phyloP scores from a whole-genome alignment of 2,888 invertebrate genomes.

The Odontomyia ornata region DNA sequence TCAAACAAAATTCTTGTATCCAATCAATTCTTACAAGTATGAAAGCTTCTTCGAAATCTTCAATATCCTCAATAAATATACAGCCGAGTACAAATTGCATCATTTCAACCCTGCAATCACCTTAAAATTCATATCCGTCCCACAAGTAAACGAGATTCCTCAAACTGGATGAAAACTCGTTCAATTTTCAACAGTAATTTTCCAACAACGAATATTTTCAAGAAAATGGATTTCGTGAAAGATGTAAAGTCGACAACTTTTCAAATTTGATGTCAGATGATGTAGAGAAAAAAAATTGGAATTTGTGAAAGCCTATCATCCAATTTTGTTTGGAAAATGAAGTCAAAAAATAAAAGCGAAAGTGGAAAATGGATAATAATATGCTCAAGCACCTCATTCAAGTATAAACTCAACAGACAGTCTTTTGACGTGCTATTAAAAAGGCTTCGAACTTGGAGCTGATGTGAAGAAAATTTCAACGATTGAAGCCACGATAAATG shows the following conservation, averaged over 20 bases:
- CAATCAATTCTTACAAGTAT: too few species aligned
- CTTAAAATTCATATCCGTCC: too few species aligned
- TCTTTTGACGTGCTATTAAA: not conserved
- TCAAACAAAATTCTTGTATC: too few species aligned
- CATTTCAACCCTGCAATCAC: too few species aligned
- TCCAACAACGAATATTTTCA: too few species aligned
- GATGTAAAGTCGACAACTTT: not conserved
- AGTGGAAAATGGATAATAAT: not conserved
- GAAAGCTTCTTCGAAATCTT: too few species aligned
- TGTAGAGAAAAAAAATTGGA: not conserved
- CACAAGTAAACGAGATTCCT: too few species aligned
- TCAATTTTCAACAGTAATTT: too few species aligned
- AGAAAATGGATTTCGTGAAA: too few species aligned
- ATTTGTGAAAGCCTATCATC: not conserved
- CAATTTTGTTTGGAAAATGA: not conserved
- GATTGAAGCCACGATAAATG: not conserved
- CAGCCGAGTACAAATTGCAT: too few species aligned
- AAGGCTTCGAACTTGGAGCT: not conserved
- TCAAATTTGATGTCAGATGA: not conserved
- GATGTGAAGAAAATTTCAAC: not conserved
- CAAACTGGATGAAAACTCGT: too few species aligned
- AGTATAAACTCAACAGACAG: not conserved
- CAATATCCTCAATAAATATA: too few species aligned
- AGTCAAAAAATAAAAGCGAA: not conserved
- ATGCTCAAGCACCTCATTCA: not conserved